A percentile compares a stretch with the other conserved stretches of the same genome.
Evolutionary conservation across 2,888 invertebrate genomes (phyloP).

Genomic region (Coelinius sp.): DNA sequence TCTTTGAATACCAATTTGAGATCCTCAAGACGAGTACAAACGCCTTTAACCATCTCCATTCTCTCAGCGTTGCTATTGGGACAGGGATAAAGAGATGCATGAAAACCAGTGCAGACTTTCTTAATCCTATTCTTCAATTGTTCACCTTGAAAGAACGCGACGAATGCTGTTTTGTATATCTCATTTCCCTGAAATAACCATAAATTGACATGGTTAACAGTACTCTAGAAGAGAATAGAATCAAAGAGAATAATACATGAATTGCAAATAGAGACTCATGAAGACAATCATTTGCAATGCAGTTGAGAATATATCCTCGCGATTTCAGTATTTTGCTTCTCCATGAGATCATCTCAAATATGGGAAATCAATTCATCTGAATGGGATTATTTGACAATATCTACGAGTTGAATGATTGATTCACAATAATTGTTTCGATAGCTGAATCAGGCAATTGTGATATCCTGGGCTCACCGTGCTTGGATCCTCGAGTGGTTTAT

Average conservation of each 20-base stretch:
- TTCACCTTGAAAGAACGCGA: conserved; percentile 92
- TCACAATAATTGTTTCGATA: conserved; percentile 25
- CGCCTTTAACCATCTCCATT: conserved; percentile 91
- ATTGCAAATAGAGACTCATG: background rate
- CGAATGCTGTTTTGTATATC: conserved; percentile 91
- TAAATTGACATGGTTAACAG: conserved; percentile 2
- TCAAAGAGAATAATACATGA: background rate
- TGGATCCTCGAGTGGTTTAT: conserved; percentile 87
- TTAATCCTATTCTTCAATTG: conserved; percentile 91
- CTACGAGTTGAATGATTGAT: background rate
- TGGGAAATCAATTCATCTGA: background rate
- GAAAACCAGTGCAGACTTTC: conserved; percentile 94
- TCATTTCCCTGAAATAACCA: conserved; percentile 80
- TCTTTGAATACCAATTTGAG: conserved; percentile 77
- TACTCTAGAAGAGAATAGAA: conserved; percentile 7
- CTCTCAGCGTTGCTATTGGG: conserved; percentile 89
- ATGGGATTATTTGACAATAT: background rate
- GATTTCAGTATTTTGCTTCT: background rate
- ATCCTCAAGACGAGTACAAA: conserved; percentile 91
- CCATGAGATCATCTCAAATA: background rate
- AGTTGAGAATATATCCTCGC: no score
- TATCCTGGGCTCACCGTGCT: conserved; percentile 76
- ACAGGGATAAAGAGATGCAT: conserved; percentile 93
- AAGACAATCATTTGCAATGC: no score
- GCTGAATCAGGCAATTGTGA: conserved; percentile 8